phyloP scores from a whole-genome alignment of 2,888 invertebrate species.

The Neoscelio sp. region DNA sequence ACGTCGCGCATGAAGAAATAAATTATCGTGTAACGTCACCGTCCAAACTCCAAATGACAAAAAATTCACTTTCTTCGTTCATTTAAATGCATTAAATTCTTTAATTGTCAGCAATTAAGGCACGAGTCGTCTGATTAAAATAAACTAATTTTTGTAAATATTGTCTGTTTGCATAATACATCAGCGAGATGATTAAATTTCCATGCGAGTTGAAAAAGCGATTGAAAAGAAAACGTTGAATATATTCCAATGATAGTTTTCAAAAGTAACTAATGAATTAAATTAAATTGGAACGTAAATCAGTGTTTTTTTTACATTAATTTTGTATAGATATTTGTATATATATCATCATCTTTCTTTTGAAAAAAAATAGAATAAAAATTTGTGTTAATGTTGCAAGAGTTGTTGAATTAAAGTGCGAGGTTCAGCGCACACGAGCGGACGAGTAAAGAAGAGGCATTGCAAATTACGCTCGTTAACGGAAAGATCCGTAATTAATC shows the following conservation, averaged over 20 bases:
- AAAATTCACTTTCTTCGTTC: constrained; percentile 45
- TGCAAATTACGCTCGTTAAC: constrained; percentile 78
- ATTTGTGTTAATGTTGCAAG: no score
- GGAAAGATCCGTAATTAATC: constrained; percentile 79
- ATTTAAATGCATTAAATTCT: constrained; percentile 54
- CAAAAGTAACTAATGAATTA: no score
- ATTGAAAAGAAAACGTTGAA: not conserved
- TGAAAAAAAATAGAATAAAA: no score
- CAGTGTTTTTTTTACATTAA: no score
- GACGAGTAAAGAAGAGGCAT: constrained; percentile 75
- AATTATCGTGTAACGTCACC: constrained; percentile 38
- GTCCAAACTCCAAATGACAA: not conserved
- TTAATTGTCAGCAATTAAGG: constrained; percentile 50
- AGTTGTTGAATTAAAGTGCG: constrained; percentile 53
- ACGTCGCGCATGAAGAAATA: constrained; percentile 43
- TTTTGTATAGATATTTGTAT: no score
- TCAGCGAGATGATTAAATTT: constrained; percentile 28
- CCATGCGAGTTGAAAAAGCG: not conserved
- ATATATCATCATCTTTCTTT: no score
- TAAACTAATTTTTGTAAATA: constrained; percentile 36
- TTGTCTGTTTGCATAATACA: not conserved
- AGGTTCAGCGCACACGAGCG: constrained; percentile 33
- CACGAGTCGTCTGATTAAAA: constrained; percentile 56
- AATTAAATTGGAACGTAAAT: no score
- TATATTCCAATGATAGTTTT: not conserved